Percentiles rank a stretch among this genome's conserved stretches.
phyloP scores from a whole-genome alignment of 2,888 invertebrate genomes.

The Pinctada fucata region DNA sequence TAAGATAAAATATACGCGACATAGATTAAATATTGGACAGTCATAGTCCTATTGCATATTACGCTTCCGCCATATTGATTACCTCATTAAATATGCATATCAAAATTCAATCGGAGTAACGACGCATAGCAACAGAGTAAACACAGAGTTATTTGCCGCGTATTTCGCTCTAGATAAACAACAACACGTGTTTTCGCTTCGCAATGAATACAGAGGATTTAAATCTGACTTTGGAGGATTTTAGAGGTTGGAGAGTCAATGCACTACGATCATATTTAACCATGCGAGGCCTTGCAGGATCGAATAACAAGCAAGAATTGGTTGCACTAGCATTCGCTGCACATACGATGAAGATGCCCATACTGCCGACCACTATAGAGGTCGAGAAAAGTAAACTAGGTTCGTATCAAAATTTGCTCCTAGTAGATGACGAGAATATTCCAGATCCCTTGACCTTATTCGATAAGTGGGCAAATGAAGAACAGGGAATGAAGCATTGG shows the following conservation, averaged over 20 bases:
- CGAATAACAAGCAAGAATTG: neutral
- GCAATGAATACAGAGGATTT: neutral
- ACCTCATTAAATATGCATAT: neutral
- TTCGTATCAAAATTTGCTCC: neutral
- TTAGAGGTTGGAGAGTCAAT: neutral
- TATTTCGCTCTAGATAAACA: too few species aligned
- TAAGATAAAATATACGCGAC: too few species aligned
- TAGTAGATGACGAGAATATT: neutral
- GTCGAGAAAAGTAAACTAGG: neutral
- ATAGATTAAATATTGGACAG: too few species aligned
- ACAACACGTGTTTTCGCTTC: too few species aligned
- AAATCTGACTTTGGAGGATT: neutral
- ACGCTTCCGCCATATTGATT: neutral
- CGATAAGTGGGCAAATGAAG: neutral
- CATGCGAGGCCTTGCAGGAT: neutral
- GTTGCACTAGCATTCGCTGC: conserved; percentile 5
- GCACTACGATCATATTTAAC: neutral
- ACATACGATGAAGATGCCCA: neutral
- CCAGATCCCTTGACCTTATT: neutral
- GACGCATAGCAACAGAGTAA: neutral
- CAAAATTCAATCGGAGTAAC: neutral
- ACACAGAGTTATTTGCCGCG: too few species aligned
- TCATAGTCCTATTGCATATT: neutral
- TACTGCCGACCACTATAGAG: neutral
- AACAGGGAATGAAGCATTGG: neutral